A percentile compares a stretch with the other conserved stretches of the same genome.
Evolutionary conservation across 2,797 vertebrate genomes (phyloP).

Genomic region (Delichon dasypus): DNA sequence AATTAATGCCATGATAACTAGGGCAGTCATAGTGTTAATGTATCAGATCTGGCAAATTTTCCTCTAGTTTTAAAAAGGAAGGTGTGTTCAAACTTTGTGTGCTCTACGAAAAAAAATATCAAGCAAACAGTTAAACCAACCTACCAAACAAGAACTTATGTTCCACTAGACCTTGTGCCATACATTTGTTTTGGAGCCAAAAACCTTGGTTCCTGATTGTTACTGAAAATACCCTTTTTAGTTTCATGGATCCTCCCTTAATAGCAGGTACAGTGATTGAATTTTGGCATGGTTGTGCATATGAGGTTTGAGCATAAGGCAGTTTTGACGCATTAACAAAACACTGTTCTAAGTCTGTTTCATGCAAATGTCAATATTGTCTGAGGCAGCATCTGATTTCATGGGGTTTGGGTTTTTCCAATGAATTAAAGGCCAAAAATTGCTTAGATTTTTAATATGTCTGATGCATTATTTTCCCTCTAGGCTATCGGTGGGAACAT

Average conservation of each 20-base stretch:
- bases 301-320: background rate
- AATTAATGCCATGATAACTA: background rate
- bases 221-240: background rate
- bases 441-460: background rate
- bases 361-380: background rate
- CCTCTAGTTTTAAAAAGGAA: background rate
- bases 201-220: background rate
- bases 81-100: accelerated
- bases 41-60: background rate
- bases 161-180: background rate
- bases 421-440: background rate
- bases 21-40: background rate
- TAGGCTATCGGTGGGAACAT: conserved; percentile 96
- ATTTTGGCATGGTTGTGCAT: background rate
- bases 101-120: background rate
- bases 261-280: background rate
- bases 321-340: background rate
- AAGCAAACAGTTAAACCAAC: background rate
- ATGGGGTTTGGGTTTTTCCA: background rate
- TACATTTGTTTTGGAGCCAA: background rate
- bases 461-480: background rate
- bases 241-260: background rate
- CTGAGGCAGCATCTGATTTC: background rate
- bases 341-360: background rate
- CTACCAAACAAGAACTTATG: background rate